Evolutionary conservation across 2,113 vertebrate species (phyloP).

Genomic region (Mellivora capensis): DNA sequence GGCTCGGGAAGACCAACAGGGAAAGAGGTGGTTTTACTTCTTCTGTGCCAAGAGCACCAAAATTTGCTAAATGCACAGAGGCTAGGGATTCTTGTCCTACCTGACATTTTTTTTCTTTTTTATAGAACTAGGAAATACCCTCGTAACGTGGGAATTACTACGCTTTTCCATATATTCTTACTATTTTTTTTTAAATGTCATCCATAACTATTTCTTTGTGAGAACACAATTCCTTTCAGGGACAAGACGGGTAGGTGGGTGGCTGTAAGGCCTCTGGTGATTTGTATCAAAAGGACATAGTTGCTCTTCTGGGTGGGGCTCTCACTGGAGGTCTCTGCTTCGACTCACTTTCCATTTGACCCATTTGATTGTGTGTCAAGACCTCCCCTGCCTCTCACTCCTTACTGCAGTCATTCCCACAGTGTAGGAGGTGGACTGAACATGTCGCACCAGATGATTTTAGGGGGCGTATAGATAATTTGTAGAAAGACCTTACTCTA

Average conservation of each 20-base stretch:
- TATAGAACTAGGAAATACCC: not conserved
- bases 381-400: rapidly evolving
- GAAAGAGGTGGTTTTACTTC: rapidly evolving
- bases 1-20: not conserved
- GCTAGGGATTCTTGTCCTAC: not conserved
- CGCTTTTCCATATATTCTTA: not conserved
- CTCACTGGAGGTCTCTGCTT: not conserved
- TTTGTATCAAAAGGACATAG: not conserved
- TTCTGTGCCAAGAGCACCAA: rapidly evolving
- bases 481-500: too few relatives aligned
- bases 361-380: rapidly evolving
- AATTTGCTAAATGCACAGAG: too few relatives aligned
- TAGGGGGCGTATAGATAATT: not conserved
- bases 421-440: rapidly evolving
- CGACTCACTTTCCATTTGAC: not conserved
- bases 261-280: not conserved
- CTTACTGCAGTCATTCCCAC: rapidly evolving
- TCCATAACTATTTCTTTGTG: not conserved
- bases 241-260: rapidly evolving
- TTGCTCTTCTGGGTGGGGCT: not conserved
- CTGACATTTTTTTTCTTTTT: not conserved
- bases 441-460: not conserved
- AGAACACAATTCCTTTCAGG: not conserved
- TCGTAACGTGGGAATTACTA: not conserved
- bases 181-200: too few relatives aligned